These are phyloP conservation scores for Equus przewalskii DNA, from an alignment of 2,113 vertebrate genomes.

Conservation along the genomic window DNA sequence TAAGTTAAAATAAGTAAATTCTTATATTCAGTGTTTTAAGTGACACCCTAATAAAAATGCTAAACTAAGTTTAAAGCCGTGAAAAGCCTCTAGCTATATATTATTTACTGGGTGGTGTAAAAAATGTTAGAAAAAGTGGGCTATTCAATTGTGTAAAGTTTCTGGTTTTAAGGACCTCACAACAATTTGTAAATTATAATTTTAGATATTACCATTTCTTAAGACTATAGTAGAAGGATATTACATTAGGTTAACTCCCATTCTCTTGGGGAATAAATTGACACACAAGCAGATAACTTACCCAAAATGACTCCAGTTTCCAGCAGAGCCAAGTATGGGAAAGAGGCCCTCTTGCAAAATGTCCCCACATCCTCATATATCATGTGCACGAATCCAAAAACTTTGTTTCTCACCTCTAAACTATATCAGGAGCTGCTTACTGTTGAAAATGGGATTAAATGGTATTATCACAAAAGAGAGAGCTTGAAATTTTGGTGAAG, in stretches of 20 bases:
- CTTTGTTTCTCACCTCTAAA: not conserved
- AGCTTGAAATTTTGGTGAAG: not conserved
- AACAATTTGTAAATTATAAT: slow-evolving; percentile 45
- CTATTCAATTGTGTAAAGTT: not conserved
- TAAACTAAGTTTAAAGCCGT: slow-evolving; percentile 58
- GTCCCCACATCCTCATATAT: no score
- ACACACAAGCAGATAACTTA: not conserved
- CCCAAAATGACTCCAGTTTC: not conserved
- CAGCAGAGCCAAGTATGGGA: not conserved
- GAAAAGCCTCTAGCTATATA: not conserved
- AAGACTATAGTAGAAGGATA: not conserved
- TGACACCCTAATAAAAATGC: slow-evolving; percentile 64
- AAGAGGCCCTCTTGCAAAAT: not conserved
- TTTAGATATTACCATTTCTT: slow-evolving; percentile 1
- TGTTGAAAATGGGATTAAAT: not conserved
- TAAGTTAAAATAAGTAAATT: slow-evolving; percentile 28
- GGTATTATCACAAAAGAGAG: not conserved
- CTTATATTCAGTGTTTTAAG: not conserved
- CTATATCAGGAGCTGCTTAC: not conserved
- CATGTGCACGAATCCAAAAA: not conserved
- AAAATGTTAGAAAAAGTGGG: not conserved
- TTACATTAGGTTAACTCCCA: not conserved
- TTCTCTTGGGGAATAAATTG: not conserved
- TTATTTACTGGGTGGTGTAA: not conserved
- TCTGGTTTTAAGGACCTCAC: not conserved